A percentile compares a stretch with the other conserved stretches of the same genome.
phyloP scores from a whole-genome alignment of 2,113 vertebrate genomes.

The Thunnus maccoyii region DNA sequence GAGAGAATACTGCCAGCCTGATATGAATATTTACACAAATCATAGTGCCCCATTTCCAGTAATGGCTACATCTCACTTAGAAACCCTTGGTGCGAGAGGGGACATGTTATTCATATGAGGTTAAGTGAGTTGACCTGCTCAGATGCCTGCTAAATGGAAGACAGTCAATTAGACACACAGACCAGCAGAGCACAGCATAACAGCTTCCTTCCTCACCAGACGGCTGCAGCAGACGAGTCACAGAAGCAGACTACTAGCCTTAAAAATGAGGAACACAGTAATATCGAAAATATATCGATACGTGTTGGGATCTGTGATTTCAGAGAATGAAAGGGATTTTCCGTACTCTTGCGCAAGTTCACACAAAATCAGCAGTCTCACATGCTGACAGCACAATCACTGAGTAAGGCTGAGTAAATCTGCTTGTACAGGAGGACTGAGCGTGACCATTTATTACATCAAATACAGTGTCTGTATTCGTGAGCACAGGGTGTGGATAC shows the following conservation, averaged over 20 bases:
- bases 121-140: conserved; percentile 80
- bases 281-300: neutral
- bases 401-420: neutral
- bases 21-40: conserved; percentile 76
- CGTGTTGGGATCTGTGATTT: neutral
- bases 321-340: neutral
- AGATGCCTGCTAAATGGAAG: conserved; percentile 70
- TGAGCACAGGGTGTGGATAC: neutral
- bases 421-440: neutral
- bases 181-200: conserved; percentile 32
- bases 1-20: conserved; percentile 39
- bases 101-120: conserved; percentile 79
- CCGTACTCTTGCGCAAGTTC: neutral
- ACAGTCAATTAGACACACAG: conserved; percentile 72
- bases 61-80: conserved; percentile 73
- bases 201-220: conserved; percentile 53
- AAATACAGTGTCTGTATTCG: neutral
- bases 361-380: neutral
- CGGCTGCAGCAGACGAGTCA: conserved; percentile 10
- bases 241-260: conserved; percentile 20
- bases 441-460: neutral
- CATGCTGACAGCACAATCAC: neutral
- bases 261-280: conserved; percentile 3
- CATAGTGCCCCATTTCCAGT: conserved; percentile 50
- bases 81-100: conserved; percentile 54